Conservation (phyloP, 1,140 invertebrate genomes). For the Caenorhabditis elegans region WBcel235 BX284603.4:7109001-7109500, state of each 20-base stretch:
- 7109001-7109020: conserved; percentile 95
- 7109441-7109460: no score
- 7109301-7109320: background rate
- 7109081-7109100: conserved; percentile 73
- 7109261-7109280: no score
- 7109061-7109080: conserved; percentile 90
- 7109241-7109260: no score
- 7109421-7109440: no score
- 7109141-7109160: conserved; percentile 91
- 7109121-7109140: conserved; percentile 91
- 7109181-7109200: background rate
- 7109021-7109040: conserved; percentile 91
- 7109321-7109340: background rate
- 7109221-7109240: no score
- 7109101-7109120: conserved; percentile 81
- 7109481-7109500: no score
- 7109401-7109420: no score
- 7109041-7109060: conserved; percentile 95
- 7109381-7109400: no score
- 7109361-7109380: no score
- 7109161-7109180: conserved; percentile 85
- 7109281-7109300: background rate
- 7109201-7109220: background rate
- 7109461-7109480: no score
- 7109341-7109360: background rate